These are phyloP conservation scores for Globodera rostochiensis DNA, from an alignment of 1,140 invertebrate species.

Conservation along the genomic window DNA sequence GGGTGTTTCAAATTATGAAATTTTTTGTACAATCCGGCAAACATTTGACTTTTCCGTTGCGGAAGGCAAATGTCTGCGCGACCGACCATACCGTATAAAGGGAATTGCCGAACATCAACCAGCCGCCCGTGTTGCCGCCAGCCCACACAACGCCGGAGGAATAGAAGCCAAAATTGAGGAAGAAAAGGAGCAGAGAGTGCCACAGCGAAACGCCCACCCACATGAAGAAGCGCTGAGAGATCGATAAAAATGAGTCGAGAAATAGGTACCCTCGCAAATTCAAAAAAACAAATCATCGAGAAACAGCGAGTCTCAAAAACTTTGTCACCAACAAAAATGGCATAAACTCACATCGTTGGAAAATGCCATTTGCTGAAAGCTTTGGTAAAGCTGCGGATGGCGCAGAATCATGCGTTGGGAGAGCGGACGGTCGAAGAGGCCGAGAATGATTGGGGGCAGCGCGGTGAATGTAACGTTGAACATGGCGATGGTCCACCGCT, in stretches of 20 bases:
- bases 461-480: slow-evolving; percentile 96
- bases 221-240: slow-evolving; percentile 82
- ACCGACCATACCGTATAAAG: slow-evolving; percentile 83
- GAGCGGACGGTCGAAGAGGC: slow-evolving; percentile 91
- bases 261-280: no score
- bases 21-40: no score
- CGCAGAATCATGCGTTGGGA: slow-evolving; percentile 86
- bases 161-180: slow-evolving; percentile 74
- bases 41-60: no score
- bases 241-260: no score
- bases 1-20: no score
- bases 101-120: slow-evolving; percentile 90
- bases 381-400: slow-evolving; percentile 87
- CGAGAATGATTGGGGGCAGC: slow-evolving; percentile 89
- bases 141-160: slow-evolving; percentile 80
- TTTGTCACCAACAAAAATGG: background rate
- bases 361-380: slow-evolving; percentile 81
- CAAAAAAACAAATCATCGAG: no score
- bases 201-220: slow-evolving; percentile 91
- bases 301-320: no score
- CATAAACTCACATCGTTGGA: slow-evolving; percentile 70
- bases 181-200: slow-evolving; percentile 91
- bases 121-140: slow-evolving; percentile 82
- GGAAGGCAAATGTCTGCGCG: no score
- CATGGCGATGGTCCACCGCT: slow-evolving; percentile 91